Percentiles rank a stretch among this genome's conserved stretches.
These are phyloP conservation scores for Coluber constrictor DNA, from an alignment of 2,797 vertebrate species.

Conservation along the genomic window DNA sequence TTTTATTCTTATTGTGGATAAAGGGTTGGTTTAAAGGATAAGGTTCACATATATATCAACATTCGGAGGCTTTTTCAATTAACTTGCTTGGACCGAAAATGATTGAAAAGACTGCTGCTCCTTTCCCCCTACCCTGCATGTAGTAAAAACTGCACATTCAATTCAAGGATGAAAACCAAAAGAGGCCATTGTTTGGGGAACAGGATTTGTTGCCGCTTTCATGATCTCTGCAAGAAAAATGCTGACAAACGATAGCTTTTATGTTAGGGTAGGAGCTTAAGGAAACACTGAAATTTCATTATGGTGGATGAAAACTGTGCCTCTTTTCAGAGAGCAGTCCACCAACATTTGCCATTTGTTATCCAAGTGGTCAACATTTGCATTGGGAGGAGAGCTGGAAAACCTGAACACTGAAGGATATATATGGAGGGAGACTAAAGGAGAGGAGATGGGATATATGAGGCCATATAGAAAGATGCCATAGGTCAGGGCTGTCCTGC, in stretches of 20 bases:
- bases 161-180: not conserved
- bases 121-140: not conserved
- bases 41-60: slow-evolving; percentile 1
- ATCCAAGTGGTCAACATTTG: not conserved
- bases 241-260: not conserved
- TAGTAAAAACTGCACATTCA: not conserved
- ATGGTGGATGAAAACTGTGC: not conserved
- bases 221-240: not conserved
- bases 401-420: not conserved
- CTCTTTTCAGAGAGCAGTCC: not conserved
- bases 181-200: not conserved
- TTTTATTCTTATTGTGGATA: not conserved
- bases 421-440: not conserved
- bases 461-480: not conserved
- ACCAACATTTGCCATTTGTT: not conserved
- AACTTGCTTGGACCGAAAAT: not conserved
- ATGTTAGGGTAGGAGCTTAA: not conserved
- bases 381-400: not conserved
- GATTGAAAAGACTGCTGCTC: not conserved
- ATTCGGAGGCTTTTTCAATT: not conserved
- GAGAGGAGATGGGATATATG: not conserved
- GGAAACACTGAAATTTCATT: not conserved
- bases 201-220: not conserved
- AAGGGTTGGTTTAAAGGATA: slow-evolving; percentile 14
- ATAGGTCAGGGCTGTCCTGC: not conserved